Percentiles rank a stretch among this genome's conserved stretches.
Conservation (phyloP, 1,140 invertebrate genomes). For the Panagrolaimus sp. region DNA sequence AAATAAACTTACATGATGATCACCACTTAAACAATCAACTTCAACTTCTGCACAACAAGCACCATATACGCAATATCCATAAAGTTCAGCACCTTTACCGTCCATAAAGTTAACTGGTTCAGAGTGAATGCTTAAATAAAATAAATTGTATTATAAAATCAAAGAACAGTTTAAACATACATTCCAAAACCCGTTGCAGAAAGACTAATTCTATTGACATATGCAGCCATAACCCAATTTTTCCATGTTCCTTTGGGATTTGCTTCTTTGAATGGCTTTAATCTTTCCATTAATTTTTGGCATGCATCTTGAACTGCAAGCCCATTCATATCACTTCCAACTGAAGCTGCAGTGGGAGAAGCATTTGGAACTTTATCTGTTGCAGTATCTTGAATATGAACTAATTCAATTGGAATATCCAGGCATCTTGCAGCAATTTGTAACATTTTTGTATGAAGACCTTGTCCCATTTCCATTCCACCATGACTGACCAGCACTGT, state of each 20-base stretch:
- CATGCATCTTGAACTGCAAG: slow-evolving; percentile 87
- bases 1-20: slow-evolving; percentile 61
- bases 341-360: slow-evolving; percentile 81
- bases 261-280: slow-evolving; percentile 71
- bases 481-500: slow-evolving; percentile 83
- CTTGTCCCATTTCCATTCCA: slow-evolving; percentile 92
- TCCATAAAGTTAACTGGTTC: slow-evolving; percentile 48
- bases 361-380: slow-evolving; percentile 92
- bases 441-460: slow-evolving; percentile 87
- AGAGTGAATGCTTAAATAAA: slow-evolving; percentile 46
- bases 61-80: slow-evolving; percentile 57
- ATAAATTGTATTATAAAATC: slow-evolving; percentile 63
- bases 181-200: slow-evolving; percentile 65
- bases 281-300: slow-evolving; percentile 68
- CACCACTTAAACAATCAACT: slow-evolving; percentile 63
- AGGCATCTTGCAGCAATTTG: slow-evolving; percentile 69
- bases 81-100: slow-evolving; percentile 50
- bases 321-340: slow-evolving; percentile 84
- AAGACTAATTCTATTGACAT: slow-evolving; percentile 72
- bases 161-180: slow-evolving; percentile 21
- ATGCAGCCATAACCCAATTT: slow-evolving; percentile 75
- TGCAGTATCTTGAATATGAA: slow-evolving; percentile 79
- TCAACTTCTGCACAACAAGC: slow-evolving; percentile 61
- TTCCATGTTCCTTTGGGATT: slow-evolving; percentile 78
- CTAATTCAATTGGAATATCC: slow-evolving; percentile 69